A percentile compares a stretch with the other conserved stretches of the same genome.
Conservation (phyloP, 2,888 invertebrate species). For the Allygus modestus region DNA sequence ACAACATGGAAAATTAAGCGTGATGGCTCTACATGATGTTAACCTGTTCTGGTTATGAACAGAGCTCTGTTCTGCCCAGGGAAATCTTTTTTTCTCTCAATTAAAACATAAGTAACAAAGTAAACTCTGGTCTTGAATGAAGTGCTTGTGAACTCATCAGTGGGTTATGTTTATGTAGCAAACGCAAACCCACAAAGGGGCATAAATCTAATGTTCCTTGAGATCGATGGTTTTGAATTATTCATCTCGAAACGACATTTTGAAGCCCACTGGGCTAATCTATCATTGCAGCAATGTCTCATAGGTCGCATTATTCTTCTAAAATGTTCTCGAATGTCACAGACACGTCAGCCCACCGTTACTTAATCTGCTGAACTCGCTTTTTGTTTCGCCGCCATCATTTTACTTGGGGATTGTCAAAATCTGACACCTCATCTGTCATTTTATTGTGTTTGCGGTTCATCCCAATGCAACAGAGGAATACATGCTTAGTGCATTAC, state of each 20-base stretch:
- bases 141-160: neutral
- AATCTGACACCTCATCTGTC: constrained; percentile 11
- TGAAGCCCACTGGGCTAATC: constrained; percentile 52
- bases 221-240: constrained; percentile 58
- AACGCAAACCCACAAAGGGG: constrained; percentile 46
- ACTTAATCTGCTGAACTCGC: constrained; percentile 28
- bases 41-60: too few relatives aligned
- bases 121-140: neutral
- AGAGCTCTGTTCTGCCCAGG: too few relatives aligned
- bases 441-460: neutral
- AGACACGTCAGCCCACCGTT: constrained; percentile 9
- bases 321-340: constrained; percentile 40
- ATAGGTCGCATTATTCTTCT: constrained; percentile 52
- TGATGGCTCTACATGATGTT: too few relatives aligned
- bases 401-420: neutral
- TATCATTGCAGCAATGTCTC: constrained; percentile 56
- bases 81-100: too few relatives aligned
- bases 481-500: too few relatives aligned
- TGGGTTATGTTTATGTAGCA: constrained; percentile 53
- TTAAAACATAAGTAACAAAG: too few relatives aligned
- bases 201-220: constrained; percentile 54
- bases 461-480: neutral
- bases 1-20: too few relatives aligned
- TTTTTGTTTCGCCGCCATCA: constrained; percentile 15
- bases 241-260: constrained; percentile 54